Base-by-base conservation (phyloP, 2,113 vertebrate species). In the Hepsetus odoe region DNA sequence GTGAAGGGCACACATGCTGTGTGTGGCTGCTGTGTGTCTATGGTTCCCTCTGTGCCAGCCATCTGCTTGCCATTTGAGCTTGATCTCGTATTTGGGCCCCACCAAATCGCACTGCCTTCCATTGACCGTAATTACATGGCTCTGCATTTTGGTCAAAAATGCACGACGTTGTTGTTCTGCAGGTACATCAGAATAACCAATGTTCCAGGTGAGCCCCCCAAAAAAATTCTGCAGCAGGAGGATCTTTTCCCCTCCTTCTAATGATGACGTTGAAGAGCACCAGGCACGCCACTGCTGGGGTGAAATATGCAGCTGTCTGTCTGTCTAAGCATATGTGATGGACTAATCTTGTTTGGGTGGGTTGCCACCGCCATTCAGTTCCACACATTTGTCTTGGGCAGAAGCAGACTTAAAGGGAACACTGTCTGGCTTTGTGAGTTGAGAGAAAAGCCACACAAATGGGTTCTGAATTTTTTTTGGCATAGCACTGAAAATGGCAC, bases 11-110 rank as follows among this genome's bases (percentile, higher is more conserved):
- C 82, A 77, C 65, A 56, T 84, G 83, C 86, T 85, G 77, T 59
- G 82, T 73, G 79, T 28, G 77, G 84, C 80, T 44, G 59, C 81
- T 83, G 85, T 83, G 70, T 72, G 74, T 83, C 80, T 83, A 78
- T 53, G 78, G 85, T 87, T 84, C 85, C 87, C 86, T 85, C 81
- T 85, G 85, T 73, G 89, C 80, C 66, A 77, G 55, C 86, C 86
- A 86, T 84, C 83, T 88, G 83, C 82, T 70, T 74, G 77, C 71
- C 71, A 49, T 74, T 79, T 46, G 51, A 79, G 80, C 77, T 82
- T 82, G 77, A 88, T 86, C 79, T 76, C 26, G 40, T 8, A 33
- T 38, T 83, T 77, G 81, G 82, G 72, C 69, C 62, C 83, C 74
- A 71, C 62, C 24, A 32, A 20, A 42, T 74, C 56, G 38, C 77